Conservation (phyloP, 92 coral and sea anemone genomes). For the Zoanthus sociatus region DNA sequence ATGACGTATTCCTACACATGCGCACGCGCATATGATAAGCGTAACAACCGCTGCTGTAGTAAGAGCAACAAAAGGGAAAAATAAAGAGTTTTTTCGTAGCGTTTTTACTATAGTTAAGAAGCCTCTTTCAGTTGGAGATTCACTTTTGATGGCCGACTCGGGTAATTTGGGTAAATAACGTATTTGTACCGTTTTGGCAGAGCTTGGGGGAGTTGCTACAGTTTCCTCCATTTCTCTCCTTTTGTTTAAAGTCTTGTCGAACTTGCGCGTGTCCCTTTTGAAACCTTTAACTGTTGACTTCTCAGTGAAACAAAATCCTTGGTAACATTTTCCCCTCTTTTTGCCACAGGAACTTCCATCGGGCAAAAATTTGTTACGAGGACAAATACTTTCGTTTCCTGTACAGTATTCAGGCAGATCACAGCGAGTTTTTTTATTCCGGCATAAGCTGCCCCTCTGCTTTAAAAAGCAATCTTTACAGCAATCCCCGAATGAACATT, state of each 20-base stretch:
- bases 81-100: background rate
- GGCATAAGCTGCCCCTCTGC: constrained; percentile 37
- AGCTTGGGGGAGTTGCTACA: background rate
- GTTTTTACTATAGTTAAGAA: background rate
- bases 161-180: background rate
- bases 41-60: background rate
- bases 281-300: background rate
- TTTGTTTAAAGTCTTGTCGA: background rate
- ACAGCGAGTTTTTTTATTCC: constrained; percentile 30
- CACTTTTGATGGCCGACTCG: constrained; percentile 3
- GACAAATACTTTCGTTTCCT: constrained; percentile 51
- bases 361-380: constrained; percentile 2
- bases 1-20: background rate
- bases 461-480: constrained; percentile 40
- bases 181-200: background rate
- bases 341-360: constrained; percentile 34
- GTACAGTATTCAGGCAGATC: constrained; percentile 60
- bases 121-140: background rate
- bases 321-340: background rate
- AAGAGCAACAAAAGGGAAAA: constrained; percentile 1
- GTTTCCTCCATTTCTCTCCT: background rate
- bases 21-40: constrained; percentile 30
- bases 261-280: background rate
- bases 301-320: constrained; percentile 2
- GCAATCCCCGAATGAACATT: constrained; percentile 49